These are phyloP conservation scores for Patiria miniata DNA, from an alignment of 35 echinoderm and acorn worm species.

Conservation along the genomic window DNA sequence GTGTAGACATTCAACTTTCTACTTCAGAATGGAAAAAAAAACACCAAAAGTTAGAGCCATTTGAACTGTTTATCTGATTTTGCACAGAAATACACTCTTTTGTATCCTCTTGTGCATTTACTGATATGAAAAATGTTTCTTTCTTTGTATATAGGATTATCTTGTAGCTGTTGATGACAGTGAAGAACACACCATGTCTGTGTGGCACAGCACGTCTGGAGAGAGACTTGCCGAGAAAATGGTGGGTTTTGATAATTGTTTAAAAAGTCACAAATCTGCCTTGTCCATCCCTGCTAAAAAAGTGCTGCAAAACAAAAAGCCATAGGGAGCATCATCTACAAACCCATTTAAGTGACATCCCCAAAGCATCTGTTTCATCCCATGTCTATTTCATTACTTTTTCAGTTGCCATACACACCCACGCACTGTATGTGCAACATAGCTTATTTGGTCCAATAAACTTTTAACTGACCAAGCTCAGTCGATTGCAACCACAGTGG, in stretches of 20 bases:
- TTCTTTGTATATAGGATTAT: conserved; percentile 27
- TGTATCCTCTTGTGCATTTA: background rate
- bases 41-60: too few relatives aligned
- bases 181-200: conserved; percentile 53
- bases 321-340: background rate
- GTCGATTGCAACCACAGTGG: too few relatives aligned
- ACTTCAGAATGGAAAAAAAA: too few relatives aligned
- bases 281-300: background rate
- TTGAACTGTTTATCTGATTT: too few relatives aligned
- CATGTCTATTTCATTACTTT: too few relatives aligned
- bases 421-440: too few relatives aligned
- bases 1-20: too few relatives aligned
- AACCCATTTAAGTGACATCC: background rate
- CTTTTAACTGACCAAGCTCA: too few relatives aligned
- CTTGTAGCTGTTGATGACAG: conserved; percentile 75
- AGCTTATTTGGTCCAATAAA: too few relatives aligned
- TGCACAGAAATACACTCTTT: background rate
- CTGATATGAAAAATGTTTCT: too few relatives aligned
- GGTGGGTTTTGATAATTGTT: conserved; percentile 16
- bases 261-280: background rate
- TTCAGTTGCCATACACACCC: too few relatives aligned
- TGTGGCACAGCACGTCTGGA: conserved; percentile 72
- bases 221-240: conserved; percentile 48
- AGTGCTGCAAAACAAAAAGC: background rate
- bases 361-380: too few relatives aligned